phyloP scores from a whole-genome alignment of 2,888 invertebrate species.

The Scrobipalpa costella region DNA sequence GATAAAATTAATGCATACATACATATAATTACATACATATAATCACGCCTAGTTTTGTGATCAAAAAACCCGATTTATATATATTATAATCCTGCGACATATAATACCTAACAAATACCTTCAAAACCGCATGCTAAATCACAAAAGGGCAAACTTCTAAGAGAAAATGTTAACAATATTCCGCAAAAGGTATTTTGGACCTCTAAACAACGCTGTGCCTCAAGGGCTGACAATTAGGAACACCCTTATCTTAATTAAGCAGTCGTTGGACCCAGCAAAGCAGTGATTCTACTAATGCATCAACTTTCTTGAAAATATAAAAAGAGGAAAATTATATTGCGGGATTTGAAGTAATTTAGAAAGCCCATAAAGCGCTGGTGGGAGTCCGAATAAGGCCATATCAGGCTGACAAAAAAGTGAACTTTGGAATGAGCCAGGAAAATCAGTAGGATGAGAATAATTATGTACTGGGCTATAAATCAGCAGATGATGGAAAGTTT shows the following conservation, averaged over 20 bases:
- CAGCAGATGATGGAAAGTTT: no score
- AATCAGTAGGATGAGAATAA: no score
- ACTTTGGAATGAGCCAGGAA: no score
- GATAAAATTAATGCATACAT: no score
- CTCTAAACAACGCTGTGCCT: slow-evolving; percentile 2
- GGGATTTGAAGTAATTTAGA: not conserved
- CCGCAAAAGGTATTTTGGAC: slow-evolving; percentile 14
- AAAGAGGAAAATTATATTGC: not conserved
- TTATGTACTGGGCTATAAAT: no score
- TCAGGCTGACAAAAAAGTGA: no score
- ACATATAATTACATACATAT: no score
- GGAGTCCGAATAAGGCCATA: no score
- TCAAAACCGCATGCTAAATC: not conserved
- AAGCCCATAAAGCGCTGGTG: not conserved
- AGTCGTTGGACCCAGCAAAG: slow-evolving; percentile 9
- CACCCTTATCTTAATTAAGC: slow-evolving; percentile 25
- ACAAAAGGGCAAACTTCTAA: slow-evolving; percentile 4
- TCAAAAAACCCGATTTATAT: no score
- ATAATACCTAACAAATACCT: no score
- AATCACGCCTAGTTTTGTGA: no score
- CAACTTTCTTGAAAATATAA: not conserved
- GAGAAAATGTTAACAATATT: slow-evolving; percentile 2
- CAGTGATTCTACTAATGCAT: not conserved
- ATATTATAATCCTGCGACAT: no score
- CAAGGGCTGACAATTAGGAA: slow-evolving; percentile 18